Base-by-base conservation (phyloP, 2,113 vertebrate species). In the Odontesthes bonariensis region DNA sequence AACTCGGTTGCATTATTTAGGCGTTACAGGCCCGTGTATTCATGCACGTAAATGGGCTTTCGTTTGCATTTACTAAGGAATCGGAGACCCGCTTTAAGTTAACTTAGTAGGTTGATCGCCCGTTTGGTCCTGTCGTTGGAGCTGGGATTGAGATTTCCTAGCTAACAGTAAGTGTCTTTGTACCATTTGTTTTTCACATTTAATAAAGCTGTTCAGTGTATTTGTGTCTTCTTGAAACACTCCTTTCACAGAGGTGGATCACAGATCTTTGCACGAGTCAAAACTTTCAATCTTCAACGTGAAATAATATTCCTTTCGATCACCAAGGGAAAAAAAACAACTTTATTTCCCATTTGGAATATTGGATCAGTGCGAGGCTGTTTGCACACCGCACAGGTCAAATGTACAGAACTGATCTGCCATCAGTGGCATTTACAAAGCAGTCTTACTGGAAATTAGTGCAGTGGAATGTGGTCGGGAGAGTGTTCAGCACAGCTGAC, bases 281-380 rank as follows among this genome's bases (percentile, higher is more conserved):
- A 19, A 19, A 4, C 13, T 16, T 6, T 47, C 1, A 17, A 17
- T 59, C 10, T 61, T 61, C 8, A 52, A 61, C 33, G 46, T 55
- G 56, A 69, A 77, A 10, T 0, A 68, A 52, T n/a, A 27, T 8
- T 38, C 44, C 22, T 69, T 80, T 57, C 79, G 82, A 83, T 88
- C 87, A 84, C 88, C 83, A 88, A 92, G 88, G 88, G 86, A 90
- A 91, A 90, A 89, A 87, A 83, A 89, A 88, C 86, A 81, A 72
- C 71, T 85, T 92, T 90, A 93, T 92, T 94, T 88, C 78, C 83
- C 85, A 83, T 89, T 91, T 62, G 76, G 80, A 88, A 87, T 89
- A 80, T 91, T 88, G 90, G 82, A 79, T 74, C 91, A 90, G 82
- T 89, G 85, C 86, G 79, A 69, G 69, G 46, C 54, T 86, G 65